Conservation (phyloP, 2,888 invertebrate genomes). For the Latheticus oryzae region DNA sequence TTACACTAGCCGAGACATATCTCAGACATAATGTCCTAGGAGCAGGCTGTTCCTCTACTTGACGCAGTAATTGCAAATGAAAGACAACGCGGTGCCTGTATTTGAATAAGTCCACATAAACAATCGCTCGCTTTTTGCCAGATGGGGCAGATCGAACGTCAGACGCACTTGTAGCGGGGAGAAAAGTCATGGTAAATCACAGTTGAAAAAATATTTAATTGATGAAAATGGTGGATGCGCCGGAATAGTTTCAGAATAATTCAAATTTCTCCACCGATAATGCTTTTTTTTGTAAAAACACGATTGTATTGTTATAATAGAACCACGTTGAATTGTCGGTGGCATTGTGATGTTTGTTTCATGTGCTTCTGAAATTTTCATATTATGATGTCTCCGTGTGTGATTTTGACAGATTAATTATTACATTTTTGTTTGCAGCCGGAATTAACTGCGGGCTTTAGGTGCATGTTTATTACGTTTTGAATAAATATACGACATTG, state of each 20-base stretch:
- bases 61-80: slow-evolving; percentile 18
- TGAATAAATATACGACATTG: slow-evolving; percentile 26
- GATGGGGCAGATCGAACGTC: slow-evolving; percentile 10
- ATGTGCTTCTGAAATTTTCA: slow-evolving; percentile 55
- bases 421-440: slow-evolving; percentile 54
- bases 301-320: slow-evolving; percentile 43
- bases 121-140: slow-evolving; percentile 1
- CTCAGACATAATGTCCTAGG: slow-evolving; percentile 34
- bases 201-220: no score
- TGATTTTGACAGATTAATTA: slow-evolving; percentile 65
- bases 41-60: slow-evolving; percentile 13
- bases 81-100: slow-evolving; percentile 5
- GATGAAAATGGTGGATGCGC: no score
- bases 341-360: slow-evolving; percentile 57
- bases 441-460: slow-evolving; percentile 39
- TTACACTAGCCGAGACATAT: slow-evolving; percentile 38
- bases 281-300: slow-evolving; percentile 1
- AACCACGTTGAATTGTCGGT: slow-evolving; percentile 52
- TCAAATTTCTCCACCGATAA: slow-evolving; percentile 12
- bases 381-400: slow-evolving; percentile 61
- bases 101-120: slow-evolving; percentile 2
- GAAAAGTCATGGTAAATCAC: background rate
- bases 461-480: slow-evolving; percentile 39
- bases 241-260: slow-evolving; percentile 1
- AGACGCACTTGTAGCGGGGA: no score